Evolutionary conservation across 2,113 vertebrate genomes (phyloP).

Genomic region (Neoarius graeffei): DNA sequence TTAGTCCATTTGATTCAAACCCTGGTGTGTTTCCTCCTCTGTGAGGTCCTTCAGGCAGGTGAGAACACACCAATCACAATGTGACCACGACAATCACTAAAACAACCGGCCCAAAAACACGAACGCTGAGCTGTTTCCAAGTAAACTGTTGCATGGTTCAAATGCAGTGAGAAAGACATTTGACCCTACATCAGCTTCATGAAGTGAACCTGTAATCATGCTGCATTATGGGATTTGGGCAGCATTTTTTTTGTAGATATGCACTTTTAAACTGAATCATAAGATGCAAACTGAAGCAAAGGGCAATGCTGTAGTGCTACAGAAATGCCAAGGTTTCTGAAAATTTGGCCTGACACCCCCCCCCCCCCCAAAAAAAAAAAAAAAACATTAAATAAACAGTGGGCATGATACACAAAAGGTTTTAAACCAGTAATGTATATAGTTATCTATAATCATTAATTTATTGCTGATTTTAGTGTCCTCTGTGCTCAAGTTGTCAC

Average conservation of each 20-base stretch:
- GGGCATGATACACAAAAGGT: no score
- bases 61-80: background rate
- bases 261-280: background rate
- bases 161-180: background rate
- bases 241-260: background rate
- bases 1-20: background rate
- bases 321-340: background rate
- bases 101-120: background rate
- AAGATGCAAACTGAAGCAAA: background rate
- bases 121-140: background rate
- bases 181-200: background rate
- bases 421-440: no score
- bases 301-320: background rate
- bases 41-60: background rate
- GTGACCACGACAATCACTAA: background rate
- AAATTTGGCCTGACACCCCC: no score
- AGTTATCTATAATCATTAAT: no score
- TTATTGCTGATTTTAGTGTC: no score
- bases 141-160: background rate
- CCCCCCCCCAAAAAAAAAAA: background rate
- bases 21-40: background rate
- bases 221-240: background rate
- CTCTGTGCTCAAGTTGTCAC: no score
- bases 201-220: background rate
- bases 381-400: no score